These are phyloP conservation scores for Eptesicus fuscus DNA, from an alignment of 2,113 vertebrate genomes.

Conservation along the genomic window DNA sequence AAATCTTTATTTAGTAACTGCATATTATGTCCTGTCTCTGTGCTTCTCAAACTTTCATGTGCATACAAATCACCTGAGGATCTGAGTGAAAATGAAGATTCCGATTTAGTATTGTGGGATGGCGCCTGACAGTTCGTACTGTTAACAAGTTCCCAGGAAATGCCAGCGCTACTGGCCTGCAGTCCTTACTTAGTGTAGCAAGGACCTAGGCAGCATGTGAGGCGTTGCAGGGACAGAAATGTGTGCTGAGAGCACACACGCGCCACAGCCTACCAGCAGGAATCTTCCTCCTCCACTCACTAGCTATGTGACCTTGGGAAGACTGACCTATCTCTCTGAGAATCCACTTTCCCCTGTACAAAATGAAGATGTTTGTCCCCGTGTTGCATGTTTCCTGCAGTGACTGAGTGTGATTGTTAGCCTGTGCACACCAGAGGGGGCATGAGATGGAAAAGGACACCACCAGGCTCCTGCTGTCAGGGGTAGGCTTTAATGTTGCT, in stretches of 20 bases:
- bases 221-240: not conserved
- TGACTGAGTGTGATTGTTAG: slow-evolving; percentile 23
- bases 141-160: not conserved
- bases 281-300: not conserved
- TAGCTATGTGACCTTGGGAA: not conserved
- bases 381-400: not conserved
- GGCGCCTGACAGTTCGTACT: fast-evolving
- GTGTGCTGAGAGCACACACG: not conserved
- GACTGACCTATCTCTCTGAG: not conserved
- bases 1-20: not conserved
- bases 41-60: not conserved
- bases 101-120: not conserved
- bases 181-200: not conserved
- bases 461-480: not conserved
- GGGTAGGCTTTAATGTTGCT: not conserved
- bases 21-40: not conserved
- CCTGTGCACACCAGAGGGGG: not conserved
- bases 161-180: not conserved
- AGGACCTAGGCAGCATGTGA: not conserved
- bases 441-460: not conserved
- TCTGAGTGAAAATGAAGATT: not conserved
- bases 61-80: not conserved
- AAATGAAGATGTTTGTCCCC: not conserved
- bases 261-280: fast-evolving
- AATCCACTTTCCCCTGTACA: not conserved